Base-by-base conservation (phyloP, 1,140 invertebrate genomes). In the Tetragonula clypearis region DNA sequence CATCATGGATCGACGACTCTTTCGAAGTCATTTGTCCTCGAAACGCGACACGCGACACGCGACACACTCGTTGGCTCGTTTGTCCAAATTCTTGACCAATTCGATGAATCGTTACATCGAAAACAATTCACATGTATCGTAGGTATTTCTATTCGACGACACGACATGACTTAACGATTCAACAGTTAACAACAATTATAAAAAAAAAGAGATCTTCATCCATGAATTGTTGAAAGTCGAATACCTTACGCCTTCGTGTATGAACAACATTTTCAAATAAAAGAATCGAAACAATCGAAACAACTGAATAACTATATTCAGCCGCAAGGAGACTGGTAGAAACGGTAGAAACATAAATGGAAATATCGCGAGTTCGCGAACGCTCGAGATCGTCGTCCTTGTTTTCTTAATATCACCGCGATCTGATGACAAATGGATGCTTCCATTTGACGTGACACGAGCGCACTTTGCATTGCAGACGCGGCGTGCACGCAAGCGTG, bases 381-480 rank as follows among this genome's bases (percentile, higher is more conserved):
- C 4, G 19, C 9, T 17, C 4, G 35, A 26, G 65, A 78, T 14
- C n/a, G 41, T 78, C n/a, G 30, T 60, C 0, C n/a, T 6, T 26
- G 55, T 35, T 49, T 75, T 23, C 73, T 75, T 65, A 30, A 49
- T 62, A n/a, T 55, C 76, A 53, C 35, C 41, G 30, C n/a, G 6
- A 8, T 53, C n/a, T 66, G 30, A 66, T n/a, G 60, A 66, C 17
- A 30, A 19, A 78, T 62, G n/a, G 41, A 5, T 65, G 62, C 41
- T 21, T 53, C 41, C 41, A 66, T 66, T 78, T 53, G 41, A 62
- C 76, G 76, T 53, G 76, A 11, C 76, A 30, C n/a, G n/a, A 66
- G 76, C 66, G 76, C 60, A 78, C 76, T 78, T 79, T 69, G 65
- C 65, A 66, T 79, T 69, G 69, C 69, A 19, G 26, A 23, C 30